These are phyloP conservation scores for Ophiodon elongatus DNA, from an alignment of 2,113 vertebrate genomes.

Conservation along the genomic window DNA sequence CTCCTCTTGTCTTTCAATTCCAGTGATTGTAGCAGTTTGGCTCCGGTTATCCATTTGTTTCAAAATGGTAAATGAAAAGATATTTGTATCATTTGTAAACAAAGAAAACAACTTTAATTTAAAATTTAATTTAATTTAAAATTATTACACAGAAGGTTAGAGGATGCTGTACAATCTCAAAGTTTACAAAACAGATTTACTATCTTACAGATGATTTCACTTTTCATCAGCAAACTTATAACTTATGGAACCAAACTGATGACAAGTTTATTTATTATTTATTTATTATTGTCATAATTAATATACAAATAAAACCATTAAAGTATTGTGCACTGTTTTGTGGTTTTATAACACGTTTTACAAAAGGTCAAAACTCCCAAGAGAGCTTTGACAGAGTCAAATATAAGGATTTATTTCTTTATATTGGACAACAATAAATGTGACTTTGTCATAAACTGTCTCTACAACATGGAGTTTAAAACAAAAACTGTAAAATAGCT, in stretches of 20 bases:
- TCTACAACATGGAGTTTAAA: not conserved
- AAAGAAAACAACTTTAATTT: conserved; percentile 20
- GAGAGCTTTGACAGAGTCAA: not conserved
- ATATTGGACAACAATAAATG: not conserved
- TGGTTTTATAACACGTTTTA: not conserved
- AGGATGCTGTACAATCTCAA: conserved; percentile 26
- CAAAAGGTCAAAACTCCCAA: not conserved
- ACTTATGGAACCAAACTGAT: conserved; percentile 27
- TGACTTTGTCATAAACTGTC: not conserved
- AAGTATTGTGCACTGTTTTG: not conserved
- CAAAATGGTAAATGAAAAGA: conserved; percentile 46
- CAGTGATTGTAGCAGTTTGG: conserved; percentile 45
- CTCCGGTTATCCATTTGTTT: conserved; percentile 64
- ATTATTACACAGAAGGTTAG: not conserved
- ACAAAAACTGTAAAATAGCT: not conserved
- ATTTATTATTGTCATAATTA: conserved; percentile 53
- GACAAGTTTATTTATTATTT: conserved; percentile 50
- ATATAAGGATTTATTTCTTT: not conserved
- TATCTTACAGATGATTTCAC: conserved; percentile 16
- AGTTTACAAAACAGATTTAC: conserved; percentile 58
- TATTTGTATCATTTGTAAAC: conserved; percentile 50
- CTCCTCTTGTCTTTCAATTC: not conserved
- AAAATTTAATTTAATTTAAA: not conserved
- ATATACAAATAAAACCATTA: conserved; percentile 52
- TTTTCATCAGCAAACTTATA: conserved; percentile 23